Conservation (phyloP, 2,888 invertebrate genomes). For the Eupithecia pulchellata region DNA sequence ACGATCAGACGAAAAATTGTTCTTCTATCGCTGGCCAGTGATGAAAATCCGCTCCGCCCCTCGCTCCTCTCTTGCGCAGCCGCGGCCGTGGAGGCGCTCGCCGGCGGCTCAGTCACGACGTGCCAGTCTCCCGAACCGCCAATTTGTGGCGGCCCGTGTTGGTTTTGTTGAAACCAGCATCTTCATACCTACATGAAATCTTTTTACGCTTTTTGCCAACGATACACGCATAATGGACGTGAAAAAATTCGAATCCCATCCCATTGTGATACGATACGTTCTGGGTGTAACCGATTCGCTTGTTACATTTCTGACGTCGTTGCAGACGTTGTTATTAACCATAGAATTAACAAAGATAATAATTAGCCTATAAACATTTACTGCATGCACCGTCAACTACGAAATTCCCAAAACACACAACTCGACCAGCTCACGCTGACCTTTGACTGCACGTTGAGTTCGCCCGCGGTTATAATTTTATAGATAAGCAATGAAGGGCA, state of each 20-base stretch:
- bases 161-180: constrained; percentile 83
- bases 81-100: constrained; percentile 47
- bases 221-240: constrained; percentile 48
- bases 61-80: constrained; percentile 52
- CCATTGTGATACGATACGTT: constrained; percentile 4
- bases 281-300: constrained; percentile 33
- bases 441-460: constrained; percentile 61
- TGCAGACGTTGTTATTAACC: constrained; percentile 57
- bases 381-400: constrained; percentile 71
- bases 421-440: constrained; percentile 61
- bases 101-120: constrained; percentile 81
- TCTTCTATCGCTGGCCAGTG: not conserved
- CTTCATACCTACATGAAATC: constrained; percentile 74
- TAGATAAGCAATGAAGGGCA: constrained; percentile 56
- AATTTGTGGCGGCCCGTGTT: constrained; percentile 84
- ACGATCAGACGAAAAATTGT: too few relatives aligned
- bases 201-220: constrained; percentile 75
- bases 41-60: constrained; percentile 13
- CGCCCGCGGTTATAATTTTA: constrained; percentile 60
- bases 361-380: constrained; percentile 78
- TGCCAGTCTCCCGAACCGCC: constrained; percentile 78
- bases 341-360: constrained; percentile 66
- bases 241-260: constrained; percentile 53
- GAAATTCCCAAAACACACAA: constrained; percentile 75
- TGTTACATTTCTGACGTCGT: constrained; percentile 43